A percentile compares a stretch with the other conserved stretches of the same genome.
These are phyloP conservation scores for Torymus texanus DNA, from an alignment of 2,888 invertebrate genomes.

Conservation along the genomic window DNA sequence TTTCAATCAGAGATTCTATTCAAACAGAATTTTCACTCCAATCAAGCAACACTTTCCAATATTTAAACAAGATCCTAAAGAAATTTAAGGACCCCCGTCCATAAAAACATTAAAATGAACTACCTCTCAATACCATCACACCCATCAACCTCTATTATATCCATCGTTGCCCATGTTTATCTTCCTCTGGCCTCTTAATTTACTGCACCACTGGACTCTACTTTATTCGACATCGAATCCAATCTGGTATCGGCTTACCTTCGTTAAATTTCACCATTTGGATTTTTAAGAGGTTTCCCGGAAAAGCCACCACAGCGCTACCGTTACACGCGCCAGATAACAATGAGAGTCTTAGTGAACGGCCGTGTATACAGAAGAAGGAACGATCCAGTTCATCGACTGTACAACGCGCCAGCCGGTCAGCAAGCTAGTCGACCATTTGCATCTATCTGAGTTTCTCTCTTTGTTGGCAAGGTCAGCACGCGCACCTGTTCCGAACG, in stretches of 20 bases:
- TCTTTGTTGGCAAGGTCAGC: constrained; percentile 25
- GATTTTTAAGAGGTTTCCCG: constrained; percentile 50
- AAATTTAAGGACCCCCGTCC: no score
- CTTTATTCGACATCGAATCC: neutral
- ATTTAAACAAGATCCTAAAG: no score
- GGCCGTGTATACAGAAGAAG: neutral
- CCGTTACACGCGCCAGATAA: constrained; percentile 53
- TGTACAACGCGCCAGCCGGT: no score
- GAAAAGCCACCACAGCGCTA: constrained; percentile 32
- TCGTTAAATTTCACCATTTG: constrained; percentile 3
- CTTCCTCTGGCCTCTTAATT: constrained; percentile 18
- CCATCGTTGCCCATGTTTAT: no score
- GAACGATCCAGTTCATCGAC: constrained; percentile 32
- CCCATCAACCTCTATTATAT: no score
- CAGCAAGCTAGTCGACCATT: constrained; percentile 5
- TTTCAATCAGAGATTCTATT: no score
- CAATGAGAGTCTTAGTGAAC: constrained; percentile 39
- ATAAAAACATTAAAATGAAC: no score
- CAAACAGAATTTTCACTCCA: no score
- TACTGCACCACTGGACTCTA: constrained; percentile 39
- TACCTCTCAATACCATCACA: no score
- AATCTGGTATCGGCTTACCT: neutral
- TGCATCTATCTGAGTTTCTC: constrained; percentile 24
- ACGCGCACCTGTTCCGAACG: no score
- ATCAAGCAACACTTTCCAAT: no score